Evolutionary conservation across 2,113 vertebrate species (phyloP), one percentile per base, ranked within the genome.

Genomic region (Antechinus stuartii): DNA sequence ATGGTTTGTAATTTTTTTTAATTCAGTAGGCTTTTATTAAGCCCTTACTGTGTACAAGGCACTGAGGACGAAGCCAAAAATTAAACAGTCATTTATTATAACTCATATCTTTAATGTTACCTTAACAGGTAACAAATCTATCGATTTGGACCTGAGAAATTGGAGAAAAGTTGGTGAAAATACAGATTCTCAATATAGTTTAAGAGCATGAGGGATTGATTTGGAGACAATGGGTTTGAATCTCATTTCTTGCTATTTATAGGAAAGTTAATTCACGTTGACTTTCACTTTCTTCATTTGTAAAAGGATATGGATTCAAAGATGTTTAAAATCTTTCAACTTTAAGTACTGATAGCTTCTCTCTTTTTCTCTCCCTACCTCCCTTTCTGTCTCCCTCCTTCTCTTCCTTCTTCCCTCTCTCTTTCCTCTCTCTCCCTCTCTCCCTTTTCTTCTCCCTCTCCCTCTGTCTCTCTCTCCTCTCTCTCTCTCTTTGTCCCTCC

Each of bases 1-100:
- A 76, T 54, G 53, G 94, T 52, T 24, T 93, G 14, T 89, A 53
- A 49, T 50, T 96, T 93, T 23, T 35, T 23, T 76, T n/a, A 84
- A 84, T 84, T 84, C 68, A 84, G 8, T 5, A 42, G 68, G 19
- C n/a, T 42, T 84, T 23, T 84, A 84, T 84, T 84, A 84, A 84
- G 19, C n/a, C 68, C n/a, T 19, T 84, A 23, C n/a, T 84, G 68
- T 84, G n/a, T 84, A 84, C 68, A 84, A 42, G 68, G 2, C 16
- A 22, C 19, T 84, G 19, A n/a, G 68, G 19, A 84, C 16, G 42
- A 30, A 42, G 68, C 2, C 68, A 42, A 23, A 84, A 84, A 84
- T 42, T 84, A 84, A 42, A 42, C n/a, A 84, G 12, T 3, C 61
- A 76, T 68, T 76, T 76, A 22, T 84, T 76, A 8, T 76, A 42